Evolutionary conservation across 35 echinoderm and acorn worm genomes (phyloP).

Genomic region (Apostichopus japonicus): DNA sequence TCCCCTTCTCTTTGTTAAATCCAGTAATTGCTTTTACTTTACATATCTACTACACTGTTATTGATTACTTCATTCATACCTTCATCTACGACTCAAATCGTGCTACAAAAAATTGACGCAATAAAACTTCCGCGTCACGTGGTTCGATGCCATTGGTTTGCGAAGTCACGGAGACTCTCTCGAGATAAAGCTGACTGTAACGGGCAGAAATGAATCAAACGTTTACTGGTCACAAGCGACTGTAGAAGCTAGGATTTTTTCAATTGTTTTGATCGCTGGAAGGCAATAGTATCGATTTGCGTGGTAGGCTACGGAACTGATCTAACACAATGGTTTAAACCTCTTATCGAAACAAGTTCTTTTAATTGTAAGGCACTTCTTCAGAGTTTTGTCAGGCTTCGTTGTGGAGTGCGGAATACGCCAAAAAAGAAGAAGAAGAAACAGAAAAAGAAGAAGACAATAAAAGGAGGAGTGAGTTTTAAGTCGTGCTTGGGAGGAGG

Average conservation of each 20-base stretch:
- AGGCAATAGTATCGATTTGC: conserved; percentile 39
- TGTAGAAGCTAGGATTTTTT: neutral
- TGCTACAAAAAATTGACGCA: conserved; percentile 9
- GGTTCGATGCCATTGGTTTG: neutral
- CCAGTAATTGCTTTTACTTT: too few relatives aligned
- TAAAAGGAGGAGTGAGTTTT: neutral
- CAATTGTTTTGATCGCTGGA: neutral
- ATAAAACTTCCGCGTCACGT: conserved; percentile 36
- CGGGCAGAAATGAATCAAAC: neutral
- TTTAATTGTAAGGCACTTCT: conserved; percentile 4
- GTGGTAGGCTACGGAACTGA: neutral
- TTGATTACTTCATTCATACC: neutral
- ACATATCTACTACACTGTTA: too few relatives aligned
- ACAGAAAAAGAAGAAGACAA: neutral
- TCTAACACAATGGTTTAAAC: conserved; percentile 35
- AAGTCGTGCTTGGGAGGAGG: neutral
- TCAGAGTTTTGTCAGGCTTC: neutral
- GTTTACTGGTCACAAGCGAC: conserved; percentile 1
- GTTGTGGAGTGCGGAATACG: conserved; percentile 24
- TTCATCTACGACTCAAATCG: neutral
- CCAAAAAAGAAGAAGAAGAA: neutral
- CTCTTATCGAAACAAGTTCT: neutral
- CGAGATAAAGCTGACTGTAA: conserved; percentile 8
- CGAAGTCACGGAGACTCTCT: conserved; percentile 27
- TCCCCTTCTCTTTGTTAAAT: too few relatives aligned